Evolutionary conservation across 2,888 invertebrate species (phyloP), one percentile per base, ranked within the genome.

Genomic region (Deilephila porcellus): DNA sequence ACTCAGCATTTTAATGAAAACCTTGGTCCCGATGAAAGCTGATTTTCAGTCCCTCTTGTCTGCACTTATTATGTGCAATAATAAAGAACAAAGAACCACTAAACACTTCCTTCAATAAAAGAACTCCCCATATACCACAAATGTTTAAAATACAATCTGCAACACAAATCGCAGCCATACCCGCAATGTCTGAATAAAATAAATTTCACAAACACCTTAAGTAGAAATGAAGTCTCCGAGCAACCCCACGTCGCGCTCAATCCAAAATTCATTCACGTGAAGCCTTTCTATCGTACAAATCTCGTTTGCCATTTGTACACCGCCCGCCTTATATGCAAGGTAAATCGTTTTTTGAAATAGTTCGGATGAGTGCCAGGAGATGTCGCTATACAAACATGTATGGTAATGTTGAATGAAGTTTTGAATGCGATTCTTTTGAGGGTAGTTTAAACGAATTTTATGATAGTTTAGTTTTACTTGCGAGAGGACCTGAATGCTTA

Each of bases 181-280:
- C 56, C 17, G n/a, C 56, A 56, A 56, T 56, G n/a, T 56, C n/a
- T 56, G 56, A n/a, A 56, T n/a, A 56, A 56, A 56, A 56, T 56
- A 56, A 19, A 56, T 56, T 56, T 56, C 56, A 56, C 56, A 56
- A 56, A n/a, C 56, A 56, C 56, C 56, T 56, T 6, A 56, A 56
- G 56, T n/a, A 56, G 56, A n/a, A n/a, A 56, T 56, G n/a, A 56
- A 56, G 56, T n/a, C n/a, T 17, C 53, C 56, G 19, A 56, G n/a
- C 56, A 56, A 6, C 17, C 56, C 3, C 6, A n/a, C 56, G 56
- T 56, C 19, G 56, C 56, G 56, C 56, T 17, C 56, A 56, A 56
- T 56, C 19, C 17, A 6, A 6, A n/a, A 56, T 56, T 56, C 56
- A 56, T 56, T n/a, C 56, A n/a, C n/a, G 56, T 19, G 14, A 45